A percentile compares a stretch with the other conserved stretches of the same genome.
phyloP scores from a whole-genome alignment of 2,888 invertebrate species.

The Gibbula magus region DNA sequence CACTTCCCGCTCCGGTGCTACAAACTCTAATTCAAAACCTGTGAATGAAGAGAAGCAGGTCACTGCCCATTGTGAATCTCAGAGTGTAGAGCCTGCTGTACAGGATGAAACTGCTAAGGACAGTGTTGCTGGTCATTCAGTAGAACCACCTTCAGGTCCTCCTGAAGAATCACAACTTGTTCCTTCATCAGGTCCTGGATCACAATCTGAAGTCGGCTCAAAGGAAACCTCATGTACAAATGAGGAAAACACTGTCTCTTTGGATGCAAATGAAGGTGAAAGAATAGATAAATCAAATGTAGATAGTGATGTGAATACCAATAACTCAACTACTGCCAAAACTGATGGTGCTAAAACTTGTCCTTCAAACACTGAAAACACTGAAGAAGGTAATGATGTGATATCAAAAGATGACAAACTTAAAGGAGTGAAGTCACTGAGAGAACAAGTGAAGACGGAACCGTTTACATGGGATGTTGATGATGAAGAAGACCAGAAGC shows the following conservation, averaged over 20 bases:
- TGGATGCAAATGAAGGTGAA: too few relatives aligned
- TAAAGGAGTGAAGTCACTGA: conserved; percentile 29
- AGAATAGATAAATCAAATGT: background rate
- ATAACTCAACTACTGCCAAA: background rate
- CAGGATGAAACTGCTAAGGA: background rate
- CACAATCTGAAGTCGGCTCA: too few relatives aligned
- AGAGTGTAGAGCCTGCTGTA: too few relatives aligned
- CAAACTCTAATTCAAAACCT: background rate
- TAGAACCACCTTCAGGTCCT: background rate
- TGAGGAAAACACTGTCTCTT: too few relatives aligned
- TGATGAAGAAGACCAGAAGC: conserved; percentile 25
- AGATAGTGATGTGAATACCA: background rate
- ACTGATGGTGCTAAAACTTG: background rate
- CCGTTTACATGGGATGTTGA: conserved; percentile 46
- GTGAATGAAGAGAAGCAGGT: background rate
- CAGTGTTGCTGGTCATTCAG: background rate
- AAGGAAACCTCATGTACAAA: too few relatives aligned
- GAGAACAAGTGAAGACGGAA: conserved; percentile 27
- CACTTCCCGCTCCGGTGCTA: background rate
- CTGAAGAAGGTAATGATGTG: background rate
- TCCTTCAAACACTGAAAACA: background rate
- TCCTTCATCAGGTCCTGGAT: too few relatives aligned
- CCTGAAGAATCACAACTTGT: too few relatives aligned
- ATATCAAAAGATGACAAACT: conserved; percentile 16
- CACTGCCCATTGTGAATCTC: background rate